Evolutionary conservation across 1,140 invertebrate genomes (phyloP).

Genomic region (Papilio helenus): DNA sequence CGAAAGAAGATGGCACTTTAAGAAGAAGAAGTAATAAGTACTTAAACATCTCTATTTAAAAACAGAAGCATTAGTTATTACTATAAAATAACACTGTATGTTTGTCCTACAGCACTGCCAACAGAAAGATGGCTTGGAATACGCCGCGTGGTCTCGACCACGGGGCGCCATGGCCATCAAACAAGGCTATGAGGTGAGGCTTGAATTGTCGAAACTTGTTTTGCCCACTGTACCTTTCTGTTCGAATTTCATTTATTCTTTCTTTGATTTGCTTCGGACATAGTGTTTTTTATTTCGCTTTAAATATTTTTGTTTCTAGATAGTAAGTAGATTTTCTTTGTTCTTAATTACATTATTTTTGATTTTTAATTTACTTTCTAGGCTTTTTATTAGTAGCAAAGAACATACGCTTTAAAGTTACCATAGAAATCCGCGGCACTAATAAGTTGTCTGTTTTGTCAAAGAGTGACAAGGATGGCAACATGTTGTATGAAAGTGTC

Average conservation of each 20-base stretch:
- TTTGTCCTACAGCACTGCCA: slow-evolving; percentile 79
- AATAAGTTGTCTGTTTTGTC: too few species aligned
- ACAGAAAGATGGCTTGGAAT: slow-evolving; percentile 85
- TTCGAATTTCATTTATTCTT: neutral
- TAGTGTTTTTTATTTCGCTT: neutral
- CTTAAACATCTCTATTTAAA: neutral
- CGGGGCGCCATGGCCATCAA: slow-evolving; percentile 85
- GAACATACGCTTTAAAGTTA: too few species aligned
- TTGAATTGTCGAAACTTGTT: slow-evolving; percentile 20
- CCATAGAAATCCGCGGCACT: too few species aligned
- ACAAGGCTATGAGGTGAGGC: slow-evolving; percentile 85
- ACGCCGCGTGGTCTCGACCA: slow-evolving; percentile 85
- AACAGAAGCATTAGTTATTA: neutral
- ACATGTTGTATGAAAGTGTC: too few species aligned
- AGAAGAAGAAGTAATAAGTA: neutral
- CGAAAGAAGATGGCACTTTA: too few species aligned
- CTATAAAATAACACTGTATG: slow-evolving; percentile 38
- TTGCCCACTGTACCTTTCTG: slow-evolving; percentile 13
- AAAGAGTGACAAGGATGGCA: too few species aligned
- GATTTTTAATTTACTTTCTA: too few species aligned
- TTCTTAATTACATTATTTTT: too few species aligned
- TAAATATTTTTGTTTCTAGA: too few species aligned
- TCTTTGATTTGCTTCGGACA: neutral
- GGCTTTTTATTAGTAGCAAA: too few species aligned
- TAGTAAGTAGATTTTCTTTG: too few species aligned